Evolutionary conservation across 2,797 vertebrate genomes (phyloP), one percentile per base, ranked within the genome.

Genomic region (Parambassis ranga): DNA sequence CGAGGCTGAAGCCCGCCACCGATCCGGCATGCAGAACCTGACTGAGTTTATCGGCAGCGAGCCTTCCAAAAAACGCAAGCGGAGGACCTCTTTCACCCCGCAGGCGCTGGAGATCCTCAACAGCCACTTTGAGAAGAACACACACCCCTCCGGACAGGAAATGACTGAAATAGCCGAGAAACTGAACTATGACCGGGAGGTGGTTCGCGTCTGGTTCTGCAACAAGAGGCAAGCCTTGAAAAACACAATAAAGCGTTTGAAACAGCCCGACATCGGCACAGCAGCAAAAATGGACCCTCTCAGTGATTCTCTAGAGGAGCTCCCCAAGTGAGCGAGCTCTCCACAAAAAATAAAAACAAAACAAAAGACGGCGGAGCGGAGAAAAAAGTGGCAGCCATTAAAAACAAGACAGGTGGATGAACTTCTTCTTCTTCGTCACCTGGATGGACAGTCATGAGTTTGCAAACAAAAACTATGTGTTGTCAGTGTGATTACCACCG

Each of bases 71-170:
- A 99, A 99, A 91, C 97, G 98, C 94, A 99, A 99, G 94, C 93
- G 98, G 91, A 94, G 98, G 89, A 99, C 97, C 85, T 99, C 97
- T 87, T 99, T 99, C 95, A 99, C 98, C n/a, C 98, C 98, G 58
- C 98, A 99, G 88, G 98, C 98, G 65, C 94, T 99, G 82, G 98
- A 99, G 94, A 96, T 98, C 92, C 96, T 99, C 93, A 99, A 99
- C 94, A 95, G 94, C 86, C 96, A 99, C 94, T 99, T 99, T 95
- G 98, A 99, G 95, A 99, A 98, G 95, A 99, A 99, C 91, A 98
- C 98, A 0, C 98, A 98, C 88, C 97, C 98, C 60, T 98, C 98
- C 24, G 98, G 97, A 88, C 98, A 99, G 88, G 98, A 99, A 94
- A 99, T 99, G 97, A 99, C 97, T 58, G 97, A 99, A 90, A 99